Base-by-base conservation (phyloP, 2,797 vertebrate species). In the Rhyacichthys aspro region DNA sequence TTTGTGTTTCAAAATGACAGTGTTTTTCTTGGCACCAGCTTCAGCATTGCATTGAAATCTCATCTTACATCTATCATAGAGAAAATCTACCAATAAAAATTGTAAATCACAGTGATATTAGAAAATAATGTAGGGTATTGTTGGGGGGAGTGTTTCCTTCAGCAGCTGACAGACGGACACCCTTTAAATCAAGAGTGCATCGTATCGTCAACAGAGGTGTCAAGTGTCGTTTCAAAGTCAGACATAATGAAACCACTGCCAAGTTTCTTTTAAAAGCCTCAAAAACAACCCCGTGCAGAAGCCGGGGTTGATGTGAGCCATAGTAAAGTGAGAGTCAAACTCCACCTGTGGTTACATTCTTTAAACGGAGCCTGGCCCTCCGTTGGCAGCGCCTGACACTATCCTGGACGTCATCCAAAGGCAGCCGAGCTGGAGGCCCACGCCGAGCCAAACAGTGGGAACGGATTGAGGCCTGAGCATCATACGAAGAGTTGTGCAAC, bases 261-360 rank as follows among this genome's bases (percentile, higher is more conserved):
- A 84, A 78, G 59, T 76, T 81, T 74, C 63, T 73, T 78, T 72
- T 49, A 72, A 83, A 79, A 53, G 3, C 23, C 34, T 67, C 63
- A 37, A 72, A 83, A 82, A 77, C 59, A 73, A 86, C 70, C 62
- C 49, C 61, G 64, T 55, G 58, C 71, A 66, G 79, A 75, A 65
- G 59, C 38, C 55, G 6, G 44, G 62, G 63, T 60, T 68, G 75
- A 83, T 77, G 67, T 57, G 73, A 83, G 67, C 63, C 43, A 15
- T 76, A 61, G 69, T 86, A 78, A 81, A 88, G 61, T 39, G 56
- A 63, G 72, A 78, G 76, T 86, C 76, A 74, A 70, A 67, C 82
- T 79, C 81, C 83, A 86, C 85, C 85, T 88, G 86, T 77, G 83
- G 87, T 88, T 79, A 71, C 75, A 59, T 76, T 67, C 72, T 80